Evolutionary conservation across 1,140 invertebrate species (phyloP).

Genomic region (Euura lappo): DNA sequence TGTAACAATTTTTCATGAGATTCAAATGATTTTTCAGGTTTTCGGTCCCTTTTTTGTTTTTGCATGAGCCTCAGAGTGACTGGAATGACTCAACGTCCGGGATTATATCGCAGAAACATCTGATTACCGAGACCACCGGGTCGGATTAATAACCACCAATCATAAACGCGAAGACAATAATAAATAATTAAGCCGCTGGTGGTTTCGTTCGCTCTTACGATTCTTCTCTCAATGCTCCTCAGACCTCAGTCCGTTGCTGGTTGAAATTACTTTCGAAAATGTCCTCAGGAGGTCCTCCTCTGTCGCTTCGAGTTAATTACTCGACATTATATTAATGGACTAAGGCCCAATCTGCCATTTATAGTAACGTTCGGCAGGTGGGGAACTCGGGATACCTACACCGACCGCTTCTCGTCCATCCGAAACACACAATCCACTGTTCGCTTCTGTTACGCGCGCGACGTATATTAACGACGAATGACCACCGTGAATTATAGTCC

Average conservation of each 20-base stretch:
- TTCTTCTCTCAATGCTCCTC: not conserved
- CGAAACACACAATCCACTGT: not conserved
- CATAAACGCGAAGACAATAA: constrained; percentile 27
- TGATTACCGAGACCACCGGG: constrained; percentile 3
- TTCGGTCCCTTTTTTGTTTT: too few relatives aligned
- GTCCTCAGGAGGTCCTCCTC: constrained; percentile 43
- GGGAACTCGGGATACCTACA: not conserved
- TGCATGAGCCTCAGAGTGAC: too few relatives aligned
- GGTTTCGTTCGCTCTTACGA: not conserved
- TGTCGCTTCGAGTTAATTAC: constrained; percentile 52
- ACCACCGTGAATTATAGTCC: too few relatives aligned
- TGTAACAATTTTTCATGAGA: too few relatives aligned
- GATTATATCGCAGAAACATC: not conserved
- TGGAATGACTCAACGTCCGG: too few relatives aligned
- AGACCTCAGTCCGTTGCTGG: not conserved
- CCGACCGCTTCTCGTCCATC: not conserved
- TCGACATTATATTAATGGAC: constrained; percentile 48
- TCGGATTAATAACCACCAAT: not conserved
- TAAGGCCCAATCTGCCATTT: constrained; percentile 33
- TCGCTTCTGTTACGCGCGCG: too few relatives aligned
- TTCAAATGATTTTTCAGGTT: too few relatives aligned
- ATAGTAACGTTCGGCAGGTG: constrained; percentile 47
- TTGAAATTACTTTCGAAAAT: constrained; percentile 38
- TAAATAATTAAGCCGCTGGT: constrained; percentile 44
- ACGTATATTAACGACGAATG: too few relatives aligned